Conservation (phyloP, 2,797 vertebrate genomes). For the Bovichtus variegatus region DNA sequence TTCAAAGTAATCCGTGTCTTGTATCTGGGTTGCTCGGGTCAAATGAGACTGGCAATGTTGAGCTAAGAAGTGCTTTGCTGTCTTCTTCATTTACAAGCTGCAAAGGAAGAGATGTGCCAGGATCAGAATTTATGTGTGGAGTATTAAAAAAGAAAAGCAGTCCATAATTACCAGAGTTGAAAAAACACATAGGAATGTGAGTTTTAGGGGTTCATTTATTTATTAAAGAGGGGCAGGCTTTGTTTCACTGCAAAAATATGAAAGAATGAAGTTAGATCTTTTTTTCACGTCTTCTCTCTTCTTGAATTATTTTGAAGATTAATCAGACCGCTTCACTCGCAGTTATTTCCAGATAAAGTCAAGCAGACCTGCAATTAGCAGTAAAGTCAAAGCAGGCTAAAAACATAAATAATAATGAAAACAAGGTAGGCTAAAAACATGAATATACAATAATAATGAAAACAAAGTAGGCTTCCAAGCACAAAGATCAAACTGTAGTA, state of each 20-base stretch:
- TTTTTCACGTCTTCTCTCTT: background rate
- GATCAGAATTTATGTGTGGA: background rate
- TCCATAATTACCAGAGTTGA: background rate
- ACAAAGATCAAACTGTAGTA: slow-evolving; percentile 18
- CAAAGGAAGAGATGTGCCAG: background rate
- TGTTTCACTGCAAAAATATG: background rate
- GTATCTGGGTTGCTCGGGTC: slow-evolving; percentile 20
- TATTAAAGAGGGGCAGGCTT: background rate
- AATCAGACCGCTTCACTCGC: background rate
- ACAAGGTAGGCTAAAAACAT: background rate
- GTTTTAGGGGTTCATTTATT: background rate
- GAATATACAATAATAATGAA: background rate
- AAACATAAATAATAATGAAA: slow-evolving; percentile 14
- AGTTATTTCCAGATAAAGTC: slow-evolving; percentile 14
- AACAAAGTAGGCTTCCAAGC: slow-evolving; percentile 3
- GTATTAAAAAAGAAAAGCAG: slow-evolving; percentile 8
- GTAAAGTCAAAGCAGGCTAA: background rate
- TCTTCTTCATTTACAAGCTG: slow-evolving; percentile 39
- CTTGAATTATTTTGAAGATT: background rate
- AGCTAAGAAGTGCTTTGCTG: slow-evolving; percentile 32
- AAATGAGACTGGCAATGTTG: slow-evolving; percentile 18
- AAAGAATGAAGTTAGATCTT: background rate
- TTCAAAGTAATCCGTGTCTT: slow-evolving; percentile 33
- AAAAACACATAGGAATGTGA: background rate
- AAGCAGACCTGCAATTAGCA: background rate